Evolutionary conservation across 2,888 invertebrate species (phyloP).

Genomic region (Tetranychus truncatus): DNA sequence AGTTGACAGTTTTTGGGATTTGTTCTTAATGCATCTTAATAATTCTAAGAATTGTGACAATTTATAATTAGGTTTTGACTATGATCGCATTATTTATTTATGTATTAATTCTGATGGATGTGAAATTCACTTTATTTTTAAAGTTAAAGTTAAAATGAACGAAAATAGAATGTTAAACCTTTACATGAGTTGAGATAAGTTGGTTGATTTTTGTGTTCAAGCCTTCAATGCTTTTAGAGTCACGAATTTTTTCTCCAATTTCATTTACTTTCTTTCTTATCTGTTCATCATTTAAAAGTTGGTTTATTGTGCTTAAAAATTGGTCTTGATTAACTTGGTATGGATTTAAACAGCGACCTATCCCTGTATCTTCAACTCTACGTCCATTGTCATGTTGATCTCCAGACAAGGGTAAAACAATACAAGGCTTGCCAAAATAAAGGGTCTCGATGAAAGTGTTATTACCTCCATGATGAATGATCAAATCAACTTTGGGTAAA

Average conservation of each 20-base stretch:
- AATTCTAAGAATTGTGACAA: no score
- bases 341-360: neutral
- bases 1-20: no score
- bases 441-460: neutral
- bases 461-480: slow-evolving; percentile 2
- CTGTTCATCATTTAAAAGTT: neutral
- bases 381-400: slow-evolving; percentile 11
- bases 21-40: no score
- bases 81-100: no score
- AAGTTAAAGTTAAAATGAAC: no score
- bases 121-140: no score
- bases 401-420: slow-evolving; percentile 13
- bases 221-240: neutral
- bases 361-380: neutral
- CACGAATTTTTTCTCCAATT: neutral
- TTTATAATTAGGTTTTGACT: no score
- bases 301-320: neutral
- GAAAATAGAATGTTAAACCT: no score
- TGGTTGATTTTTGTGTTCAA: neutral
- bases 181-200: no score
- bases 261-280: neutral
- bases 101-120: no score
- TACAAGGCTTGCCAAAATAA: slow-evolving; percentile 15
- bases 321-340: neutral
- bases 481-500: slow-evolving; percentile 6